Evolutionary conservation across 2,888 invertebrate species (phyloP), one percentile per base, ranked within the genome.

Genomic region (Aethes cnicana): DNA sequence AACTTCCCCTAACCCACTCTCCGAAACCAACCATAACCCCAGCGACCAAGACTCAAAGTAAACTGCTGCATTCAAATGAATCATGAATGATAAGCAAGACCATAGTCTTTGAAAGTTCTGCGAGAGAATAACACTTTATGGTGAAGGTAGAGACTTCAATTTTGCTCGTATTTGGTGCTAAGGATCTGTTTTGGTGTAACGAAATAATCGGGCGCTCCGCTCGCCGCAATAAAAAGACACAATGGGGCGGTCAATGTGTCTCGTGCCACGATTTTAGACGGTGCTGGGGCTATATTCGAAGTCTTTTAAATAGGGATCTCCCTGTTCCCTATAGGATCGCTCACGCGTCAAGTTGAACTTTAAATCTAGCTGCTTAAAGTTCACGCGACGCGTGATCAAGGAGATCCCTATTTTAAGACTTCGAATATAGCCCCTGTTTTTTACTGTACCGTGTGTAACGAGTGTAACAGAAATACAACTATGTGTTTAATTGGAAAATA

Each of bases 211-310:
- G 72, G 70, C 72, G 72, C 69, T 72, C n/a, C 59, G 60, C 56
- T 64, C 52, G 62, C 50, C 43, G 59, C 69, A 79, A 80, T 78
- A 81, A 84, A 83, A 81, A 68, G 68, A 77, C 70, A 79, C 74
- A 82, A 80, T 79, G 72, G 72, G 74, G 66, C 74, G 78, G 81
- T 77, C 81, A 80, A 76, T 77, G 80, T 84, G 86, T 80, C 86
- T 82, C 86, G 86, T 87, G 86, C 86, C 84, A 84, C 77, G 69
- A 81, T 79, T 82, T 77, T 73, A 73, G 71, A n/a, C n/a, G n/a
- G n/a, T n/a, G n/a, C n/a, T n/a, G n/a, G n/a, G n/a, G n/a, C n/a
- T n/a, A n/a, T n/a, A n/a, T n/a, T n/a, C n/a, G n/a, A n/a, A n/a
- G n/a, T n/a, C n/a, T n/a, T n/a, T n/a, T n/a, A n/a, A n/a, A n/a